These are phyloP conservation scores for Odontocolon sp. DNA, from an alignment of 2,888 invertebrate genomes.

Conservation along the genomic window DNA sequence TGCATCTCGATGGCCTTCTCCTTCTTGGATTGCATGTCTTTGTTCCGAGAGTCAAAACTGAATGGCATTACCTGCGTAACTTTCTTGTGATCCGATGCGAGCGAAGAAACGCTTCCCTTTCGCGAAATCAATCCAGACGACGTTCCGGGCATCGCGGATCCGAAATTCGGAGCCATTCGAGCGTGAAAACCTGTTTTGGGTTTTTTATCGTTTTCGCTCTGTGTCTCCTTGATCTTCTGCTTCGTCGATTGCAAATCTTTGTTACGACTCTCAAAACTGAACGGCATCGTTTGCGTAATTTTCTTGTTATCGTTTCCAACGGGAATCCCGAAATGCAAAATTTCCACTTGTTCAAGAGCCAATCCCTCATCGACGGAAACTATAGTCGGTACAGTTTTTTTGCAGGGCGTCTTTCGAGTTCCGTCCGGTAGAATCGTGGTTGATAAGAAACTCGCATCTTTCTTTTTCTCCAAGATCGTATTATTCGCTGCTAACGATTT, in stretches of 20 bases:
- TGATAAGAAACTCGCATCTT: conserved; percentile 6
- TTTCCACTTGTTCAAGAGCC: conserved; percentile 68
- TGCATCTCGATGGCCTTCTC: no score
- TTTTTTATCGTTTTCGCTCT: no score
- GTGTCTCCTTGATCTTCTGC: conserved; percentile 59
- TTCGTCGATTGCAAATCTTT: conserved; percentile 77
- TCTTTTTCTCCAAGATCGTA: background rate
- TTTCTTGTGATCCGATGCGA: no score
- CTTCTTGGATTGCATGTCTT: no score
- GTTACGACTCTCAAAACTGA: conserved; percentile 82
- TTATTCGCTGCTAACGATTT: background rate
- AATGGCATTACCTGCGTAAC: no score
- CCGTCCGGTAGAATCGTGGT: conserved; percentile 19
- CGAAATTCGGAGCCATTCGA: conserved; percentile 83
- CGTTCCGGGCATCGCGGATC: conserved; percentile 36
- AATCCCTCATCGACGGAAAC: conserved; percentile 65
- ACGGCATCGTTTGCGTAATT: conserved; percentile 76
- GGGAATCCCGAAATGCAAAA: conserved; percentile 72
- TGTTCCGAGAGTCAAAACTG: no score
- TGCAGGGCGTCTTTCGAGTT: conserved; percentile 43
- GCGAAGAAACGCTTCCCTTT: no score
- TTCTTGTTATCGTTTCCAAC: conserved; percentile 38
- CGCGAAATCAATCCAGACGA: no score
- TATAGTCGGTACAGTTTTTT: conserved; percentile 64
- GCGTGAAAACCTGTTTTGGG: conserved; percentile 83